These are phyloP conservation scores for Sorex maritimensis DNA, from an alignment of 2,797 vertebrate genomes.

Conservation along the genomic window DNA sequence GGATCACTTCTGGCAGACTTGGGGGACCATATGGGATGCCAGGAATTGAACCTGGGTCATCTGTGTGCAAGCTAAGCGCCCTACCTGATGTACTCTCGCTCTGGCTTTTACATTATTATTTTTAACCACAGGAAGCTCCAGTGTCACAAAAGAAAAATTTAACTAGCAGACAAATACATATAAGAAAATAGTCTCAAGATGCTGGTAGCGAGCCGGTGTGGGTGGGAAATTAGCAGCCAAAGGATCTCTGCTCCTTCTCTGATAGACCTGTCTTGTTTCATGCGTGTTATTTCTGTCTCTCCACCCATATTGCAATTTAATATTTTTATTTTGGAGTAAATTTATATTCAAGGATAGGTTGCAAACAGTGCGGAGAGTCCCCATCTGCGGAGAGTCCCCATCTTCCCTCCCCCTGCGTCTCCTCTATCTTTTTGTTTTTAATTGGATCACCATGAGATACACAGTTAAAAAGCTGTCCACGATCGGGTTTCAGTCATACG, in stretches of 20 bases:
- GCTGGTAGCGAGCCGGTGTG: not conserved
- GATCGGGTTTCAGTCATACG: too few relatives aligned
- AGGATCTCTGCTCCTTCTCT: not conserved
- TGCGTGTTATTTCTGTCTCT: not conserved
- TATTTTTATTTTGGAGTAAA: constrained; percentile 40
- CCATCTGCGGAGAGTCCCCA: not conserved
- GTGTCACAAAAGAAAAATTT: constrained; percentile 60
- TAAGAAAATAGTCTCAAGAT: constrained; percentile 37
- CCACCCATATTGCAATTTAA: not conserved
- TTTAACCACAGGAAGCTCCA: constrained; percentile 37
- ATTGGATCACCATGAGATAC: too few relatives aligned
- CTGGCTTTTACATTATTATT: constrained; percentile 13
- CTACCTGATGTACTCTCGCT: too few relatives aligned
- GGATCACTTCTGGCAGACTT: too few relatives aligned
- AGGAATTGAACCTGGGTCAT: too few relatives aligned
- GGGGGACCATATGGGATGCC: too few relatives aligned
- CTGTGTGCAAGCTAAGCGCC: too few relatives aligned
- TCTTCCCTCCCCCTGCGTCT: not conserved
- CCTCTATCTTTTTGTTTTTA: not conserved
- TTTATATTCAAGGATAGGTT: constrained; percentile 19
- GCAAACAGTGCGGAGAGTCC: not conserved
- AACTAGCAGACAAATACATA: not conserved
- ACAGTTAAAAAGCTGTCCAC: too few relatives aligned
- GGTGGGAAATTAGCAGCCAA: not conserved
- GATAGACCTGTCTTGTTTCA: not conserved